Percentiles rank a stretch among this genome's conserved stretches.
phyloP scores from a whole-genome alignment of 1,140 invertebrate genomes.

The Glomeris maerens region DNA sequence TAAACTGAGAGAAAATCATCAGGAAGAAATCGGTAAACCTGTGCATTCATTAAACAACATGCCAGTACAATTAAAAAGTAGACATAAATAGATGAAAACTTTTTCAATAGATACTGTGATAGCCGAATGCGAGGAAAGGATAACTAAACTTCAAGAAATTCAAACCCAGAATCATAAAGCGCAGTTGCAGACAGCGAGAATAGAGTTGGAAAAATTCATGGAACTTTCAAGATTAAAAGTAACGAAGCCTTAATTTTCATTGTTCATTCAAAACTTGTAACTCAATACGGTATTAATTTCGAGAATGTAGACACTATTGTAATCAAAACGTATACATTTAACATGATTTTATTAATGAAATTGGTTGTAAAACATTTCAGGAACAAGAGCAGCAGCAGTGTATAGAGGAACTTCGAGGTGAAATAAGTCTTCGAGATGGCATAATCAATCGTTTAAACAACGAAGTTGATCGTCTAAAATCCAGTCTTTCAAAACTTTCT shows the following conservation, averaged over 20 bases:
- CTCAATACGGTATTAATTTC: too few relatives aligned
- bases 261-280: background rate
- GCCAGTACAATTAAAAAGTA: too few relatives aligned
- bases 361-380: background rate
- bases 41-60: too few relatives aligned
- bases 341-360: background rate
- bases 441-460: background rate
- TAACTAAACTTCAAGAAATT: too few relatives aligned
- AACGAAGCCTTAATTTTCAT: background rate
- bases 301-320: too few relatives aligned
- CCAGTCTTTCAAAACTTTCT: background rate
- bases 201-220: slow-evolving; percentile 4
- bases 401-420: background rate
- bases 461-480: background rate
- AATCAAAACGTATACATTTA: too few relatives aligned
- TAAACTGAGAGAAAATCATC: background rate
- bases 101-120: too few relatives aligned
- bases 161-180: background rate
- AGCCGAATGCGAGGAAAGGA: too few relatives aligned
- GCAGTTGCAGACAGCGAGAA: background rate
- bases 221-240: background rate
- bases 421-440: background rate
- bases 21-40: slow-evolving; percentile 1
- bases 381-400: background rate
- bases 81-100: too few relatives aligned